These are phyloP conservation scores for Manduca sexta DNA, from an alignment of 1,140 invertebrate genomes.

Conservation along the genomic window DNA sequence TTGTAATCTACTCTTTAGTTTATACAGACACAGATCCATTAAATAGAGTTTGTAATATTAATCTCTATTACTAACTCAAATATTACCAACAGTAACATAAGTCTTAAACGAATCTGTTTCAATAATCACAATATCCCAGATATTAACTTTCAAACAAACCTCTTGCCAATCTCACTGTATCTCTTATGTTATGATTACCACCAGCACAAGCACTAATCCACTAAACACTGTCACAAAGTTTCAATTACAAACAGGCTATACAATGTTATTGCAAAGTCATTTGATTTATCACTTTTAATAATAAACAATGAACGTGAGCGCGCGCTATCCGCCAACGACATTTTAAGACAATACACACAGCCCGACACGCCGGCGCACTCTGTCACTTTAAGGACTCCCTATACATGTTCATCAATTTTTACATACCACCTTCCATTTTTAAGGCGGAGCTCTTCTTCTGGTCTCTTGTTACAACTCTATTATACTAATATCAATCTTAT, in stretches of 20 bases:
- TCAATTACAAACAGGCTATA: conserved; percentile 11
- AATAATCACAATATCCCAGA: too few species aligned
- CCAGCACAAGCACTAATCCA: conserved; percentile 28
- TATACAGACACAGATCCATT: too few species aligned
- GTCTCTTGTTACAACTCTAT: conserved; percentile 24
- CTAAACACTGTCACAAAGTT: conserved; percentile 15
- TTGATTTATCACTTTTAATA: conserved; percentile 70
- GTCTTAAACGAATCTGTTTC: too few species aligned
- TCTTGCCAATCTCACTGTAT: too few species aligned
- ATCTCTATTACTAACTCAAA: too few species aligned
- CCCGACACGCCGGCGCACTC: conserved; percentile 67
- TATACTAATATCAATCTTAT: conserved; percentile 27
- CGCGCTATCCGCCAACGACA: conserved; percentile 56
- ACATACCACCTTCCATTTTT: conserved; percentile 74
- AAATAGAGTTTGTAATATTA: too few species aligned
- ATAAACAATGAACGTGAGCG: conserved; percentile 60
- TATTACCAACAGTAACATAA: too few species aligned
- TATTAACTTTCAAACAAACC: too few species aligned
- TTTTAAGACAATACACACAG: conserved; percentile 71
- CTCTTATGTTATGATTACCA: conserved; percentile 16
- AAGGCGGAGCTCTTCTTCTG: conserved; percentile 68
- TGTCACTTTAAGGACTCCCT: conserved; percentile 72
- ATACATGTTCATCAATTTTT: conserved; percentile 74
- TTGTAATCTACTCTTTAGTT: too few species aligned
- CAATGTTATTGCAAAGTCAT: conserved; percentile 62